Evolutionary conservation across 1,140 invertebrate genomes (phyloP), one percentile per base, ranked within the genome.

Genomic region (Gryon sp.): DNA sequence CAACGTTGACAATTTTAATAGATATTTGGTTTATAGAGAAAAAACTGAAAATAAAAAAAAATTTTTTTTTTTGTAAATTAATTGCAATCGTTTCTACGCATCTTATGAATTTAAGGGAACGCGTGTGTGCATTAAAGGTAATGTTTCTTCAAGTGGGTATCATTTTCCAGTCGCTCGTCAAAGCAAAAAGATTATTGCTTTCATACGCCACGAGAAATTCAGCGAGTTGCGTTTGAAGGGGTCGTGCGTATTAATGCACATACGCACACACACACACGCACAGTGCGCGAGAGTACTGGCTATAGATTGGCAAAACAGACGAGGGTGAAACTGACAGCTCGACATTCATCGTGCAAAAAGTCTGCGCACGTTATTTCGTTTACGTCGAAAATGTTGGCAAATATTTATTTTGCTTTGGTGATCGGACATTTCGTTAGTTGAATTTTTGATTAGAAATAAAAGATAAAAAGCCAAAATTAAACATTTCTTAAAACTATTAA

Each of bases 121-220:
- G 11, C 30, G 30, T 24, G 63, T 22, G 24, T 4, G 22, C 63
- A 57, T 68, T 46, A 57, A 48, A 48, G 41, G 40, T 62, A 62
- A 53, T 62, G 66, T 62, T 45, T 53, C 41, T 46, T 55, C 68
- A 55, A 62, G 57, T 46, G 40, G 68, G 48, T 62, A 72, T 72
- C 68, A 50, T 40, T 72, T 72, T 53, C 57, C 57, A 48, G 57
- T 22, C 40, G 50, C 43, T 62, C 48, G 57, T 55, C 50, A 55
- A 63, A 53, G 59, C 50, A 50, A 63, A 73, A 55, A 59, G 55
- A 38, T 53, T 52, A 55, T 53, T 52, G 46, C 55, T 50, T 52
- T 52, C 55, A 52, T 22, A 36, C 45, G 16, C 0, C 3, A 38
- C 7, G 46, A 45, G 38, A 70, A 69, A 50, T 53, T 34, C 46